Percentiles rank a stretch among this genome's conserved stretches.
Conservation (phyloP, 2,797 vertebrate species). For the Chiloscyllium punctatum region DNA sequence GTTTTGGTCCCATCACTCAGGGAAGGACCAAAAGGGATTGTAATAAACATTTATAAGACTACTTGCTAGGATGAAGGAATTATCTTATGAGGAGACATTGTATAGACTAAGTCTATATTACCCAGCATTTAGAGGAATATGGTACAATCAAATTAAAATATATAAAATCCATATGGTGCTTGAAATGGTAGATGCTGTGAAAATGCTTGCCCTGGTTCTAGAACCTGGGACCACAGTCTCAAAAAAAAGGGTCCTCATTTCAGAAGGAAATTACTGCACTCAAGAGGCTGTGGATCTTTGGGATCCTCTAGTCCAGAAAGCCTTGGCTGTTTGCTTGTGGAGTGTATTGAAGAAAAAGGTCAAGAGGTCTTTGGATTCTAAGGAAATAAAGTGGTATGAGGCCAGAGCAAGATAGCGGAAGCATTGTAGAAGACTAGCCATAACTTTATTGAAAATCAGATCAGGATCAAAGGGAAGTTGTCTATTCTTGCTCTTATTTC, state of each 20-base stretch:
- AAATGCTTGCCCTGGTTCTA: neutral
- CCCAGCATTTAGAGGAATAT: neutral
- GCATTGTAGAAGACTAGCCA: neutral
- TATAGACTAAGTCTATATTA: neutral
- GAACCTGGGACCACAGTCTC: neutral
- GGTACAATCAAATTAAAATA: neutral
- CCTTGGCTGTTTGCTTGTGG: neutral
- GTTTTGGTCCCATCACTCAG: neutral
- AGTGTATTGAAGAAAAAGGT: neutral
- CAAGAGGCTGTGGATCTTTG: neutral
- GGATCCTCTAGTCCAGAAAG: neutral
- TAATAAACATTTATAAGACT: neutral
- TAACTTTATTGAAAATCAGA: neutral
- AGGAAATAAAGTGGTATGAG: neutral
- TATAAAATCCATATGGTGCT: neutral
- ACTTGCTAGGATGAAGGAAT: neutral
- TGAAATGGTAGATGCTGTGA: neutral
- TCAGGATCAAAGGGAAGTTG: neutral
- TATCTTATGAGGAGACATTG: neutral
- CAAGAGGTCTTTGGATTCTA: neutral
- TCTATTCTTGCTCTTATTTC: neutral
- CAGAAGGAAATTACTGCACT: neutral
- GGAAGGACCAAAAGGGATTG: neutral
- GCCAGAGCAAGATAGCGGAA: neutral
- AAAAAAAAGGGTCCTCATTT: neutral